phyloP scores from a whole-genome alignment of 2,113 vertebrate genomes.

The Malurus elegans region DNA sequence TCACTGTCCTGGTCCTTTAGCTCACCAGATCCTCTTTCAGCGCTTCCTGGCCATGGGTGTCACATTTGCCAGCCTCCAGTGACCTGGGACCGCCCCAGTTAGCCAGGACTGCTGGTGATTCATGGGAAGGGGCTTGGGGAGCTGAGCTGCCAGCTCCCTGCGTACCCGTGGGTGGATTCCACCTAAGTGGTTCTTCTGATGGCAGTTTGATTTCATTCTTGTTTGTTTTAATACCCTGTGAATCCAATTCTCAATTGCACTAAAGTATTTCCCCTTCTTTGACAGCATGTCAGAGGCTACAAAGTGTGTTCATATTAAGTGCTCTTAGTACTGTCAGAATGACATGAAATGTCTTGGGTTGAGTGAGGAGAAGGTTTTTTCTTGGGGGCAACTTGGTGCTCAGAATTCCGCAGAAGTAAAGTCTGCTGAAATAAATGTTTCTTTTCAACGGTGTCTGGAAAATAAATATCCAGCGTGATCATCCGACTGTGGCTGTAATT shows the following conservation, averaged over 20 bases:
- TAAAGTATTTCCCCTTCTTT: neutral
- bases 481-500: neutral
- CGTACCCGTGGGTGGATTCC: neutral
- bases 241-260: neutral
- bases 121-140: neutral
- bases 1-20: neutral
- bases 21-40: neutral
- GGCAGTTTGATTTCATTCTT: neutral
- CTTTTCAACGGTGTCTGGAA: neutral
- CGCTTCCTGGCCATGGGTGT: neutral
- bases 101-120: neutral
- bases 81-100: neutral
- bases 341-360: neutral
- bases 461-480: neutral
- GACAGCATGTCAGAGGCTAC: constrained; percentile 1
- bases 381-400: neutral
- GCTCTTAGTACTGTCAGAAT: neutral
- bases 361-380: neutral
- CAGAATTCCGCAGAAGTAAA: neutral
- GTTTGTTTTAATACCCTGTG: constrained; percentile 20
- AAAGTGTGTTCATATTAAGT: neutral
- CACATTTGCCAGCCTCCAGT: neutral
- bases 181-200: neutral
- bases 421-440: constrained; percentile 34
- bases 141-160: neutral